Evolutionary conservation across 2,888 invertebrate genomes (phyloP).

Genomic region (Melanophora roralis): DNA sequence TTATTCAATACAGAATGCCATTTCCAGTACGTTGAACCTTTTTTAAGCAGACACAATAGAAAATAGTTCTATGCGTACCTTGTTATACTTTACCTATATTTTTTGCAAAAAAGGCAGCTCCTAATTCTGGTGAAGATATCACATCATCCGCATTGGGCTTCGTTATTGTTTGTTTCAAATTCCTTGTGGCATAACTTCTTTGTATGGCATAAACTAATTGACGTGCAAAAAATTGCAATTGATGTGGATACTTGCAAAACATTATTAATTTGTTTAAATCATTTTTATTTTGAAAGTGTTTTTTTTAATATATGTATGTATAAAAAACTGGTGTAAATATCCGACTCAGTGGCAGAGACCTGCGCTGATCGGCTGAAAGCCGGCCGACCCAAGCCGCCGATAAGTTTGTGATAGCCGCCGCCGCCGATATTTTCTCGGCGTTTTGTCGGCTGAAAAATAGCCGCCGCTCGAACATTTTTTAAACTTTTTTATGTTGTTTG

Average conservation of each 20-base stretch:
- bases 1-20: constrained; percentile 69
- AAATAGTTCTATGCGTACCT: background rate
- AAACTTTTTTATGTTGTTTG: no score
- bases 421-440: no score
- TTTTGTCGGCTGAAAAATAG: no score
- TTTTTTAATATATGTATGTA: no score
- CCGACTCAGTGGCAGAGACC: no score
- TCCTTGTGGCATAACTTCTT: constrained; percentile 25
- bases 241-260: constrained; percentile 17
- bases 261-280: constrained; percentile 9
- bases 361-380: no score
- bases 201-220: constrained; percentile 12
- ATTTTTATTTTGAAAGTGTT: no score
- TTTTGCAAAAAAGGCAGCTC: constrained; percentile 45
- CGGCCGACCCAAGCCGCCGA: no score
- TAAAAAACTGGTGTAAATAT: no score
- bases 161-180: background rate
- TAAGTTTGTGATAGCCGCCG: no score
- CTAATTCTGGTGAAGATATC: background rate
- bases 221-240: constrained; percentile 18
- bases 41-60: background rate
- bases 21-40: constrained; percentile 68
- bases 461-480: no score
- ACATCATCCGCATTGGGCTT: constrained; percentile 26
- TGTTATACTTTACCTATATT: constrained; percentile 35